Conservation (phyloP, 2,797 vertebrate species). For the Gambusia yucatana region DNA sequence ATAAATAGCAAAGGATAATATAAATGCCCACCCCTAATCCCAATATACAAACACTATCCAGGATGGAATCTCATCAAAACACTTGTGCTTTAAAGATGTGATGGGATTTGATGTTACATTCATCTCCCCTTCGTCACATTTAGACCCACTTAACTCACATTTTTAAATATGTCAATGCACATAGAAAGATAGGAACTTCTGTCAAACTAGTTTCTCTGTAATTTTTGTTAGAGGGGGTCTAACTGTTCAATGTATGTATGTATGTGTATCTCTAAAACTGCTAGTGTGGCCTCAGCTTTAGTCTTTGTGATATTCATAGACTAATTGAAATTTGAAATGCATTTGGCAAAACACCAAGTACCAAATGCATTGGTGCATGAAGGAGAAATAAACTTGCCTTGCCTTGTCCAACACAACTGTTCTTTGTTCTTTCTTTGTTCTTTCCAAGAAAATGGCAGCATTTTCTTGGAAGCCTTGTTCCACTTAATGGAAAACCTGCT, state of each 20-base stretch:
- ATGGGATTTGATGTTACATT: background rate
- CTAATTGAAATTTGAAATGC: background rate
- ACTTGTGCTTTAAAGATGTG: background rate
- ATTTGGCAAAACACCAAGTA: background rate
- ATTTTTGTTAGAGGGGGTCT: too few species aligned
- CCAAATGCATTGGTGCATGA: background rate
- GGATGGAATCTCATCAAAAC: background rate
- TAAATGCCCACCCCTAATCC: background rate
- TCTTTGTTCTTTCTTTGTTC: constrained; percentile 19
- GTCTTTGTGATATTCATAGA: background rate
- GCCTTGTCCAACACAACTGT: constrained; percentile 4
- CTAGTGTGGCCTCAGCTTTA: background rate
- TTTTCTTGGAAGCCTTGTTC: background rate
- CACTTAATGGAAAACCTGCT: constrained; percentile 2
- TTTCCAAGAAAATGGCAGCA: background rate
- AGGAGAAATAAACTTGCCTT: background rate
- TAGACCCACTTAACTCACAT: background rate
- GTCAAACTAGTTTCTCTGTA: too few species aligned
- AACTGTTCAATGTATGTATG: too few species aligned
- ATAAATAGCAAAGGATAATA: too few species aligned
- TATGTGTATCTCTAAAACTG: too few species aligned
- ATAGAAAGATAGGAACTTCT: background rate
- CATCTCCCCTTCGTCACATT: background rate
- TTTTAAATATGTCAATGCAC: background rate
- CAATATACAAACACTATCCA: background rate